Evolutionary conservation across 1,140 invertebrate genomes (phyloP).

Genomic region (Carposina sasakii): DNA sequence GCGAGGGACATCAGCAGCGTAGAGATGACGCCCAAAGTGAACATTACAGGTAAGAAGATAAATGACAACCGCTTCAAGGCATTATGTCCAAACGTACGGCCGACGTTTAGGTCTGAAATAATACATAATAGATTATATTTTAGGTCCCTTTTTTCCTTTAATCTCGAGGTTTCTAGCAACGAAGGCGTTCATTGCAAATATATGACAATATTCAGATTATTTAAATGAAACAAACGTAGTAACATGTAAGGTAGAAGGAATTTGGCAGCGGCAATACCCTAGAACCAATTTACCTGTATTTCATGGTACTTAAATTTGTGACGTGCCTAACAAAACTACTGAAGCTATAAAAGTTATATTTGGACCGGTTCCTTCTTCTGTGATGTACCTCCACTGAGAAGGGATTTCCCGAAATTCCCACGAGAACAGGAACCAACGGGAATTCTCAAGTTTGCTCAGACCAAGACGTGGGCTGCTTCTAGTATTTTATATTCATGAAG

Average conservation of each 20-base stretch:
- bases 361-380: no score
- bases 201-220: background rate
- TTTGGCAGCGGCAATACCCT: background rate
- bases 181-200: background rate
- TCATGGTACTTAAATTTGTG: no score
- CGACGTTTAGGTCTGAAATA: slow-evolving; percentile 46
- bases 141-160: background rate
- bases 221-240: background rate
- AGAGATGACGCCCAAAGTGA: slow-evolving; percentile 75
- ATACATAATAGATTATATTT: no score
- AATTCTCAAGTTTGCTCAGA: no score
- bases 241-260: background rate
- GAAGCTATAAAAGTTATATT: no score
- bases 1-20: slow-evolving; percentile 74
- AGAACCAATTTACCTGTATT: background rate
- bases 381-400: no score
- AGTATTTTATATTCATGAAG: no score
- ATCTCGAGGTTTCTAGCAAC: background rate
- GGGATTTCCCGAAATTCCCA: no score
- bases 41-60: slow-evolving; percentile 74
- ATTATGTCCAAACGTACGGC: slow-evolving; percentile 75
- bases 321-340: no score
- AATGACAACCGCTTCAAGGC: slow-evolving; percentile 75
- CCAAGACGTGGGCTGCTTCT: no score
- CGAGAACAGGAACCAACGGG: no score